Conservation (phyloP, 2,113 vertebrate species). For the Hyaena hyaena region DNA sequence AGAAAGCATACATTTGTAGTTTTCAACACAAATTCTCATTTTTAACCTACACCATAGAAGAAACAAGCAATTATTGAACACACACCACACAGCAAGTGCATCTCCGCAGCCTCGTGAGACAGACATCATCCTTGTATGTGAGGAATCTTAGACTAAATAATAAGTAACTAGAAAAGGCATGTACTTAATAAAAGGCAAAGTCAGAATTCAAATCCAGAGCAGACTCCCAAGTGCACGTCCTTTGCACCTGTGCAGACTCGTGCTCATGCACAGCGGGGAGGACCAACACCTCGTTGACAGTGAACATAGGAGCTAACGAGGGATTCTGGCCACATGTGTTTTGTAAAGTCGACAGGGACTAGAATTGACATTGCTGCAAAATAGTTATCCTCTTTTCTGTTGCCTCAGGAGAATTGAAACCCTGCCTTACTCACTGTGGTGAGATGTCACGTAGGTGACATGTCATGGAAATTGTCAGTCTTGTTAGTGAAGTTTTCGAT, state of each 20-base stretch:
- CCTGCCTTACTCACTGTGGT: background rate
- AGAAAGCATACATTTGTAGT: slow-evolving; percentile 1
- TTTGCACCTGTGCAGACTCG: background rate
- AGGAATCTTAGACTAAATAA: background rate
- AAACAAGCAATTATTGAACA: background rate
- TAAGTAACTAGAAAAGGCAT: background rate
- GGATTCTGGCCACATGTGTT: background rate
- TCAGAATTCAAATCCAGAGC: background rate
- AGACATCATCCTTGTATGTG: background rate
- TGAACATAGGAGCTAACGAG: background rate
- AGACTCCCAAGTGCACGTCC: background rate
- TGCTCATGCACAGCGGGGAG: background rate
- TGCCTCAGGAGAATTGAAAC: slow-evolving; percentile 1
- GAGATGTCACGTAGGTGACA: background rate
- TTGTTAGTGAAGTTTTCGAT: background rate
- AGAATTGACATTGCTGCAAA: background rate
- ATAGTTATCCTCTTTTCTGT: background rate
- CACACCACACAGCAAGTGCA: background rate
- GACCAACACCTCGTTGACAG: background rate
- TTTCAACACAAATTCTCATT: slow-evolving; percentile 31
- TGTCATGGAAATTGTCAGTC: background rate
- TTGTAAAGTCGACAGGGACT: background rate
- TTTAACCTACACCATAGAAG: slow-evolving; percentile 42
- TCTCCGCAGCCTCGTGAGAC: background rate
- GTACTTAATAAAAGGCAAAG: background rate